Conservation (phyloP, 2,888 invertebrate species). For the Sminthurinus aureus region DNA sequence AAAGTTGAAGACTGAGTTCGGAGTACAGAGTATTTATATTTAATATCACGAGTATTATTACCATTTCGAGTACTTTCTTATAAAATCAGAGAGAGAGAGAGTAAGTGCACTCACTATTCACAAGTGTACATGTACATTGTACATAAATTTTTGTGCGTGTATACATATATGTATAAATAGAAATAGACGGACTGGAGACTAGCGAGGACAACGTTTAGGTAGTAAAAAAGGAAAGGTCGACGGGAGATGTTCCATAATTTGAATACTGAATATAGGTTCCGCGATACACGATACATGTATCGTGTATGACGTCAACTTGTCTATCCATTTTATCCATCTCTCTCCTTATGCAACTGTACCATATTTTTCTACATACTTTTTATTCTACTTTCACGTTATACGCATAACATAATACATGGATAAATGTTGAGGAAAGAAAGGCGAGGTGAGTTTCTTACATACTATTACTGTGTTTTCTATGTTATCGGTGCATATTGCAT, state of each 20-base stretch:
- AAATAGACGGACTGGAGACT: neutral
- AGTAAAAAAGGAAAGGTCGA: conserved; percentile 9
- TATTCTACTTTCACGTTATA: neutral
- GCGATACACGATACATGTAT: no score
- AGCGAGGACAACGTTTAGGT: no score
- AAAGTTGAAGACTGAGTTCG: no score
- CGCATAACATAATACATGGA: no score
- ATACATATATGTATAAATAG: neutral
- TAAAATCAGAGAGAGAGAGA: neutral
- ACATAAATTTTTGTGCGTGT: neutral
- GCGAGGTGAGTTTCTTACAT: no score
- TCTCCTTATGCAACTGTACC: neutral
- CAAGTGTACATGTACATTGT: no score
- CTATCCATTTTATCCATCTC: neutral
- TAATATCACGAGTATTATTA: neutral
- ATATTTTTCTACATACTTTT: neutral
- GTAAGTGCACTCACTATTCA: neutral
- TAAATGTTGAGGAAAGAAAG: no score
- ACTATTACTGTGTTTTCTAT: no score
- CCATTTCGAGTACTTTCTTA: neutral
- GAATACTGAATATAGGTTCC: conserved; percentile 1
- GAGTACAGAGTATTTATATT: no score
- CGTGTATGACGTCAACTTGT: conserved; percentile 24
- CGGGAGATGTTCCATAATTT: conserved; percentile 26
- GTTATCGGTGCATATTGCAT: no score